phyloP scores from a whole-genome alignment of 2,113 vertebrate genomes.

The Mungos mungo region DNA sequence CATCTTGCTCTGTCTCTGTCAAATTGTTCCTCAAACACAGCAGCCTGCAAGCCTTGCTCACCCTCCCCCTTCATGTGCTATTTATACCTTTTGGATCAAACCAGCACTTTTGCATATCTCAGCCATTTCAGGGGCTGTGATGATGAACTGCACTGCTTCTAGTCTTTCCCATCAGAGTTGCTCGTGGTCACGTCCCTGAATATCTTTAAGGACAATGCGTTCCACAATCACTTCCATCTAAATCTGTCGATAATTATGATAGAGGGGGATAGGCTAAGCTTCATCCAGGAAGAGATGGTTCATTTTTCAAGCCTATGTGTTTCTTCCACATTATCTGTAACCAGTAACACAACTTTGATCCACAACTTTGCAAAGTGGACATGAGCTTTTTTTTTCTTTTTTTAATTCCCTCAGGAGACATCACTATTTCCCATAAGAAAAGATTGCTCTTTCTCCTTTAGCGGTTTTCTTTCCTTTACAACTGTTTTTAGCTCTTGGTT shows the following conservation, averaged over 20 bases:
- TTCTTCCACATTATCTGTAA: constrained; percentile 72
- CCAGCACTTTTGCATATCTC: constrained; percentile 82
- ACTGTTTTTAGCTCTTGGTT: constrained; percentile 51
- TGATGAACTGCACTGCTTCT: constrained; percentile 77
- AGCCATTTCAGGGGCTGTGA: constrained; percentile 80
- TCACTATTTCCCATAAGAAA: constrained; percentile 46
- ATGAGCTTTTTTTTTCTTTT: constrained; percentile 1
- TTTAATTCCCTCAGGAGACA: constrained; percentile 18
- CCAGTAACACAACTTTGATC: constrained; percentile 71
- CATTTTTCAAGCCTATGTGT: constrained; percentile 78
- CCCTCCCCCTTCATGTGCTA: constrained; percentile 72
- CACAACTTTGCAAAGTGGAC: constrained; percentile 68
- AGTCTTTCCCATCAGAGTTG: constrained; percentile 80
- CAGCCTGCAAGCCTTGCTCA: constrained; percentile 76
- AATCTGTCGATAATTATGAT: constrained; percentile 84
- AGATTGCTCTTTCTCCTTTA: constrained; percentile 14
- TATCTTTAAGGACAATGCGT: constrained; percentile 82
- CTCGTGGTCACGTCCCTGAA: constrained; percentile 81
- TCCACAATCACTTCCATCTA: constrained; percentile 81
- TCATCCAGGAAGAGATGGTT: constrained; percentile 74
- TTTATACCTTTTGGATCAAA: constrained; percentile 84
- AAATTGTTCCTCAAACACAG: constrained; percentile 87
- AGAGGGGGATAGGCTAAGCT: constrained; percentile 75
- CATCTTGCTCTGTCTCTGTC: constrained; percentile 86
- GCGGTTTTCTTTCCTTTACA: constrained; percentile 23